A percentile compares a stretch with the other conserved stretches of the same genome.
phyloP scores from a whole-genome alignment of 1,140 invertebrate species.

The Monochamus saltuarius region DNA sequence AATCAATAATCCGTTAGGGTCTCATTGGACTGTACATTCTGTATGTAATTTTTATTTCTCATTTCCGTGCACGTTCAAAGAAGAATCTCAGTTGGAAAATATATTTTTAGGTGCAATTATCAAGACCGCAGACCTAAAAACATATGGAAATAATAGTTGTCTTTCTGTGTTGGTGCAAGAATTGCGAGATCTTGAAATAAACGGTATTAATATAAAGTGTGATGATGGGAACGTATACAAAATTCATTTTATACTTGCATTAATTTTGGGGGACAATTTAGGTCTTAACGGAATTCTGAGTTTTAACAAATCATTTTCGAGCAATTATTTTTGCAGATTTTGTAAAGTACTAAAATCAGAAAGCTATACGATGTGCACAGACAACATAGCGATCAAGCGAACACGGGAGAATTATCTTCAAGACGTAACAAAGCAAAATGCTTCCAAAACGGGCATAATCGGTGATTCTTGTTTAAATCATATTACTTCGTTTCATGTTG shows the following conservation, averaged over 20 bases:
- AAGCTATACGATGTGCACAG: constrained; percentile 18
- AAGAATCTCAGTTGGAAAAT: constrained; percentile 37
- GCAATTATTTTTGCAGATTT: constrained; percentile 42
- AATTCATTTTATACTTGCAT: constrained; percentile 38
- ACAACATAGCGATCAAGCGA: constrained; percentile 15
- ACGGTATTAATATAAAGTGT: constrained; percentile 35
- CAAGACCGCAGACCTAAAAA: constrained; percentile 38
- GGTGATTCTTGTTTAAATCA: constrained; percentile 31
- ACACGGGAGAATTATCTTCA: background rate
- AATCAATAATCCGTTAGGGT: constrained; percentile 46
- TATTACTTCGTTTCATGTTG: constrained; percentile 36
- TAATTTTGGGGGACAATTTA: constrained; percentile 44
- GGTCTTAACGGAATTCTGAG: constrained; percentile 41
- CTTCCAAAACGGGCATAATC: constrained; percentile 33
- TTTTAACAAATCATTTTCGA: constrained; percentile 40
- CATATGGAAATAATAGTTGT: constrained; percentile 35
- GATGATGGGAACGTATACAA: constrained; percentile 8
- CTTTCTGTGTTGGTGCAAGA: constrained; percentile 41
- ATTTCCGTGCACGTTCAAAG: constrained; percentile 39
- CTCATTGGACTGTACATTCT: constrained; percentile 41
- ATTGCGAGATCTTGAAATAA: constrained; percentile 34
- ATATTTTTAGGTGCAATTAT: constrained; percentile 42
- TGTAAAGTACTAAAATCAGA: constrained; percentile 32
- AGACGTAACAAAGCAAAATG: constrained; percentile 1
- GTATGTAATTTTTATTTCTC: constrained; percentile 41